Percentiles rank a stretch among this genome's conserved stretches.
These are phyloP conservation scores for Platorchestia sp. DNA, from an alignment of 1,140 invertebrate species.

Conservation along the genomic window DNA sequence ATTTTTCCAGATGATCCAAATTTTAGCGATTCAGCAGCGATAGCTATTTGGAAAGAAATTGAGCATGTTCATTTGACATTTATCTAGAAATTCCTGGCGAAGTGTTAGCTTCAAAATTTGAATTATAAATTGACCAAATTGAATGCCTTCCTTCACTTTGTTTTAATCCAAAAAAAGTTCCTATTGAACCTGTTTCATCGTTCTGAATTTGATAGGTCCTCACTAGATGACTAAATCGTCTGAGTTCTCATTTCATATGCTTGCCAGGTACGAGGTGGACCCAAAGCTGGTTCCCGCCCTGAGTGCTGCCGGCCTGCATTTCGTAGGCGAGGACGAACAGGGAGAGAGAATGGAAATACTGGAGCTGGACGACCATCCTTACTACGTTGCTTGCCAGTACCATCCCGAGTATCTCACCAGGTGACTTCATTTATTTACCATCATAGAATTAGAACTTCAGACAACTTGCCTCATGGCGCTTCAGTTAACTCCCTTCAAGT, in stretches of 20 bases:
- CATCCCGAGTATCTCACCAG: conserved; percentile 93
- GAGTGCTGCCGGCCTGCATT: conserved; percentile 87
- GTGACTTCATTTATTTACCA: background rate
- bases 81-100: no score
- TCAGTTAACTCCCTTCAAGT: background rate
- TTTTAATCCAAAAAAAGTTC: no score
- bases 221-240: no score
- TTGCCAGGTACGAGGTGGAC: conserved; percentile 87
- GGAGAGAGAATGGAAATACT: conserved; percentile 87
- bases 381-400: conserved; percentile 96
- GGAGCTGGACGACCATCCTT: conserved; percentile 83
- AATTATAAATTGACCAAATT: no score
- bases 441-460: background rate
- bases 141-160: no score
- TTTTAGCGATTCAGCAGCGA: no score
- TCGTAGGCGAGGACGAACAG: conserved; percentile 88
- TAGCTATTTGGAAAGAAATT: no score
- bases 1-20: no score
- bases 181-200: no score
- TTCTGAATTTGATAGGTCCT: no score
- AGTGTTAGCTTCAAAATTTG: no score
- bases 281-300: conserved; percentile 84
- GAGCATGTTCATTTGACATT: no score
- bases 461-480: background rate
- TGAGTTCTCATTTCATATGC: background rate